Base-by-base conservation (phyloP, 92 coral and sea anemone species). In the Plumapathes pennacea region DNA sequence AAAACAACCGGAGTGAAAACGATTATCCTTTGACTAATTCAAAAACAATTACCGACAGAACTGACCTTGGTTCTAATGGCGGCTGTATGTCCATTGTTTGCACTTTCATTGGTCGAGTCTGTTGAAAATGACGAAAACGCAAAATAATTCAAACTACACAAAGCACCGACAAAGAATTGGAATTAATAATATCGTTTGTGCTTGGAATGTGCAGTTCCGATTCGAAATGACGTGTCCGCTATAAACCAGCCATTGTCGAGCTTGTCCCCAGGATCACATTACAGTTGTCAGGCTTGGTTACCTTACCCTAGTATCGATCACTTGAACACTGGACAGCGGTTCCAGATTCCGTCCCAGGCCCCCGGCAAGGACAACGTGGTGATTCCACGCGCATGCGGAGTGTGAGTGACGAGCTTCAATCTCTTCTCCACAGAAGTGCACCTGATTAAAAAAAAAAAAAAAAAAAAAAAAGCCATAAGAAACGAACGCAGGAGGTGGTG, bases 371-470 rank as follows among this genome's bases (percentile, higher is more conserved):
- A 82, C 58, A 24, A 77, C 77, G 32, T 58, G 60, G 39, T 43
- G 25, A 26, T 60, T 69, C 96, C 96, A 87, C 1, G 46, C 55
- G 39, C 85, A 68, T 20, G 83, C 85, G 7, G 83, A 66, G 57
- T 87, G 96, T 9, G 96, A 87, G 67, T 87, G 89, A 39, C 96
- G 85, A 12, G 85, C 72, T 15, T 45, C 60, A 17, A 63, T 65
- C 29, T 62, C 23, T 25, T 75, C 77, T 38, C 84, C 94, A 38
- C 49, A 45, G 18, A 85, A 49, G 27, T 24, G 25, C 22, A 75
- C 58, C 94, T 85, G 32, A 3, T 3, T 47, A 28, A 42, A 15
- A 52, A 20, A 54, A 13, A 5, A 3, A n/a, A n/a, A n/a, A n/a
- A n/a, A n/a, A n/a, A n/a, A n/a, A n/a, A n/a, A n/a, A n/a, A n/a